Evolutionary conservation across 2,888 invertebrate genomes (phyloP).

Genomic region (Eristalis intricaria): DNA sequence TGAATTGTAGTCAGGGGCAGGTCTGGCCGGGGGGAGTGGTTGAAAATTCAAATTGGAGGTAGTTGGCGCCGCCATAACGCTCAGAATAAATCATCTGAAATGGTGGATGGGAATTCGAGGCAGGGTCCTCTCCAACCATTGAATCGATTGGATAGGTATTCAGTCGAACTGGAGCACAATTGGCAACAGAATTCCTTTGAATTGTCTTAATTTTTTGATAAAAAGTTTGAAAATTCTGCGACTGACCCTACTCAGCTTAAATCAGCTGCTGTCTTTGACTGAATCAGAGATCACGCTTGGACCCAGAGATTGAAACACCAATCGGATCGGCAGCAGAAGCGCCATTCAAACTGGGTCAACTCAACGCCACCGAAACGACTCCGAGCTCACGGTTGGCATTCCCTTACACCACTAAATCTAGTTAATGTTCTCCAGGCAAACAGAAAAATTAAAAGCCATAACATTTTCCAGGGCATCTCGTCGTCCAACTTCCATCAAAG

Average conservation of each 20-base stretch:
- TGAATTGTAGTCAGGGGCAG: neutral
- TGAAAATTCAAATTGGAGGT: neutral
- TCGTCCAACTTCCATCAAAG: neutral
- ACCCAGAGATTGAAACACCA: too few relatives aligned
- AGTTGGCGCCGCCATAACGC: neutral
- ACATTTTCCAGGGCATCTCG: neutral
- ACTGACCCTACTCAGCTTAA: too few relatives aligned
- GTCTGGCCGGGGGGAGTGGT: neutral
- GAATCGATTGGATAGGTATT: neutral
- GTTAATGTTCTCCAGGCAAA: neutral
- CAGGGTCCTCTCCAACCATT: neutral
- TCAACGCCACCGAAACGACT: too few relatives aligned
- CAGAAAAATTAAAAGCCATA: neutral
- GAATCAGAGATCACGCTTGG: neutral
- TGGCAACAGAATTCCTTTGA: neutral
- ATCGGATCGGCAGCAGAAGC: too few relatives aligned
- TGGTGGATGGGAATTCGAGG: neutral
- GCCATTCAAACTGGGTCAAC: too few relatives aligned
- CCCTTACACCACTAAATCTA: too few relatives aligned
- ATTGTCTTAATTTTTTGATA: too few relatives aligned
- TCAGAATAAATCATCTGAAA: neutral
- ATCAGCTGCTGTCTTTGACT: too few relatives aligned
- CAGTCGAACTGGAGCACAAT: neutral
- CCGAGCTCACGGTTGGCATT: too few relatives aligned
- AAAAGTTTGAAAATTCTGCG: neutral